Evolutionary conservation across 1,140 invertebrate genomes (phyloP).

Genomic region (Neodiprion fabricii): DNA sequence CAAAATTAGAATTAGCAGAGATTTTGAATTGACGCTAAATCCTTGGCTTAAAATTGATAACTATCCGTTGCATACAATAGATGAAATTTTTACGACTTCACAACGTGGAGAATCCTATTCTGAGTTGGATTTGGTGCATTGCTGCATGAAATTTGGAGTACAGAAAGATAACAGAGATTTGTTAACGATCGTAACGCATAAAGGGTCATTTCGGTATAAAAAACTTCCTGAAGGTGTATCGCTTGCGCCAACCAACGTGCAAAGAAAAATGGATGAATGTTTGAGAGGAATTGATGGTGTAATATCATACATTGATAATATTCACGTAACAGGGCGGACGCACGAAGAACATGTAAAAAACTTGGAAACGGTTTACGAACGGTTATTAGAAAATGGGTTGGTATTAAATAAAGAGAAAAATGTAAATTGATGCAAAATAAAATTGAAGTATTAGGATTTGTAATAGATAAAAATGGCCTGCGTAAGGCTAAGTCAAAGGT

Average conservation of each 20-base stretch:
- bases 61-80: neutral
- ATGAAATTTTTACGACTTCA: slow-evolving; percentile 15
- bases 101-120: slow-evolving; percentile 4
- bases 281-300: slow-evolving; percentile 38
- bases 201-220: slow-evolving; percentile 56
- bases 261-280: slow-evolving; percentile 42
- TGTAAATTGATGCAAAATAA: neutral
- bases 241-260: slow-evolving; percentile 19
- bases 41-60: slow-evolving; percentile 6
- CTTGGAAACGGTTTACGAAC: slow-evolving; percentile 3
- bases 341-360: slow-evolving; percentile 30
- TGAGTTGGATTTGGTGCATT: slow-evolving; percentile 3
- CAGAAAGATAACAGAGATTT: slow-evolving; percentile 34
- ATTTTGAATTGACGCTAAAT: slow-evolving; percentile 13
- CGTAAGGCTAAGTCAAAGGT: slow-evolving; percentile 8
- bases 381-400: slow-evolving; percentile 19
- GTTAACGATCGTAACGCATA: slow-evolving; percentile 45
- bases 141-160: neutral
- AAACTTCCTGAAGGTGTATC: slow-evolving; percentile 58
- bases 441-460: slow-evolving; percentile 12
- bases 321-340: slow-evolving; percentile 38
- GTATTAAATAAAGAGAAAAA: neutral
- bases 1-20: neutral
- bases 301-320: slow-evolving; percentile 45
- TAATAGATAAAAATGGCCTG: slow-evolving; percentile 3